Conservation (phyloP, 92 coral and sea anemone genomes). For the Montipora capitata region DNA sequence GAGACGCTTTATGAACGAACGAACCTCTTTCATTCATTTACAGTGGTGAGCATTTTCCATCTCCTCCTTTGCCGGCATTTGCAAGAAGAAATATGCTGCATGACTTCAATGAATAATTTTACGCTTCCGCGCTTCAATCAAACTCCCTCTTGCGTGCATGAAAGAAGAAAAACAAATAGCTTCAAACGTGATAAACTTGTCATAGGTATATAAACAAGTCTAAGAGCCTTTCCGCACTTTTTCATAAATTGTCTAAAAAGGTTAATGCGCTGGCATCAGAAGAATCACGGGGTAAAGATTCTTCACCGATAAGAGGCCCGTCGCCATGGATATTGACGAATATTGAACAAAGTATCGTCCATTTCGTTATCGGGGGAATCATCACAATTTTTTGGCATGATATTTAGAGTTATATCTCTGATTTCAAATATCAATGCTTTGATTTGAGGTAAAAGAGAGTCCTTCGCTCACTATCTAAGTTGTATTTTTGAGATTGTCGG, state of each 20-base stretch:
- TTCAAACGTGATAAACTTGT: background rate
- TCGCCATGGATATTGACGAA: background rate
- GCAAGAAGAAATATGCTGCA: no score
- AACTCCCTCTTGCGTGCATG: conserved; percentile 1
- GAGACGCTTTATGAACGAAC: no score
- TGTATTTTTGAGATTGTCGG: background rate
- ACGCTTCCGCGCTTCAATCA: background rate
- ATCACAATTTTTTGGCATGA: no score
- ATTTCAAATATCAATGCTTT: no score
- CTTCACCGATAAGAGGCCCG: background rate
- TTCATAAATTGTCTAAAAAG: background rate
- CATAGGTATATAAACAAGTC: background rate
- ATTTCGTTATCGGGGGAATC: background rate
- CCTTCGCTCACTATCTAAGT: background rate
- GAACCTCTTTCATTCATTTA: no score
- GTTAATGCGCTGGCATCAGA: background rate
- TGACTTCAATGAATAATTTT: background rate
- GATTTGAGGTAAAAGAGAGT: background rate
- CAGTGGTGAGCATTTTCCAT: no score
- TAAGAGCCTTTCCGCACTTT: background rate
- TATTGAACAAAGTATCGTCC: background rate
- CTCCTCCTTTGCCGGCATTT: no score
- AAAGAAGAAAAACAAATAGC: no score
- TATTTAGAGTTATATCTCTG: background rate
- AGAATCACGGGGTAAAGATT: background rate